Conservation (phyloP, 2,113 vertebrate genomes). For the Typhlomys cinereus region DNA sequence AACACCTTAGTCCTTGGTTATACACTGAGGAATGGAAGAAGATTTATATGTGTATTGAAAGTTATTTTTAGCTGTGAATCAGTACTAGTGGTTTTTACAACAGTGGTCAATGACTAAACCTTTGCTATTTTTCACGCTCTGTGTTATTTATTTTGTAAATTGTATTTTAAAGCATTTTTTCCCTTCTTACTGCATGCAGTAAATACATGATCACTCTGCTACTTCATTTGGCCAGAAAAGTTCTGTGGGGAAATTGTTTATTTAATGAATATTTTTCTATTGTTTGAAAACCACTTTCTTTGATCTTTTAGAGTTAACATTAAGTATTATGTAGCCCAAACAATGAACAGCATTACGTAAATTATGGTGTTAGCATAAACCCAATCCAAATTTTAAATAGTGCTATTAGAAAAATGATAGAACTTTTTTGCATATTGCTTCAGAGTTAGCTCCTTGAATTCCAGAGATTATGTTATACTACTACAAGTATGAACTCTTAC, state of each 20-base stretch:
- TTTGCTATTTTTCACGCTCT: neutral
- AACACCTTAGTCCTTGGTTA: constrained; percentile 72
- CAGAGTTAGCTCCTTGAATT: neutral
- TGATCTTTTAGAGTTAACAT: neutral
- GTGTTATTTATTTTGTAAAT: neutral
- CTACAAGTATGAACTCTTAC: neutral
- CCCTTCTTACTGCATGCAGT: neutral
- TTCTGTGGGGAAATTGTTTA: neutral
- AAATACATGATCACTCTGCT: neutral
- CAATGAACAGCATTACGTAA: neutral
- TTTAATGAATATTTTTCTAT: neutral
- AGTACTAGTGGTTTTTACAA: neutral
- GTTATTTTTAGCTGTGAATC: neutral
- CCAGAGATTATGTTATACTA: neutral
- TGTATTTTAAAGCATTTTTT: neutral
- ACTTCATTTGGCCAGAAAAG: neutral
- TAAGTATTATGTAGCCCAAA: neutral
- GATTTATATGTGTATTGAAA: neutral
- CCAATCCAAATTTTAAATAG: neutral
- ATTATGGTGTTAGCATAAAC: neutral
- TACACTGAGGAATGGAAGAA: neutral
- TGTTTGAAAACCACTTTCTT: neutral
- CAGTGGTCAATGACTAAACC: neutral
- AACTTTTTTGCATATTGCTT: constrained; percentile 20
- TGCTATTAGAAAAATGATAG: neutral